Base-by-base conservation (phyloP, 2,888 invertebrate species). In the Tipula lateralis region DNA sequence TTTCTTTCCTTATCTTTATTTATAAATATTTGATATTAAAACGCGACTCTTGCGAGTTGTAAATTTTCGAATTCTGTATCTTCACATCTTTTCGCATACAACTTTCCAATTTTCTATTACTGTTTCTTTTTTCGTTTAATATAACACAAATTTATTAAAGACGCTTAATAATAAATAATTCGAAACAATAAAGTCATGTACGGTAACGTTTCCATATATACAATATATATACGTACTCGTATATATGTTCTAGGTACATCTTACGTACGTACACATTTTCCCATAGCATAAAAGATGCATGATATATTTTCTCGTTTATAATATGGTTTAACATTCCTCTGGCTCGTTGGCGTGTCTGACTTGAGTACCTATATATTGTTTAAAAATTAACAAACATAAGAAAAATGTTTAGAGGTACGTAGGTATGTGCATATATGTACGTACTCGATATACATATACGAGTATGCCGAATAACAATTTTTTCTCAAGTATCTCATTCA, bases 1-100 rank as follows among this genome's bases (percentile, higher is more conserved):
- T 66, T 66, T 9, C 24, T 66, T 66, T 66, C 7, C 66, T 66
- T 66, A 66, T 66, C 66, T 66, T 66, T 66, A 9, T 24, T 0
- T 66, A 66, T 66, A 66, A 66, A 66, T 66, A 66, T 66, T 66
- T 66, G 66, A 66, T 66, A 66, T 66, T 66, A 66, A 66, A 66
- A 66, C 66, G 24, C 24, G 66, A 66, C 66, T 66, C 66, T 66
- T 66, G 66, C 24, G 66, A 66, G 66, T 66, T 66, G 66, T 66
- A 66, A 66, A 66, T 66, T 66, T 66, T 24, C 66, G 1, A 50
- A 50, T 7, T 50, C 19, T 19, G 19, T 50, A 50, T 50, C 19
- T 66, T 66, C 12, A 66, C 12, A 24, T 66, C 9, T 66, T 19
- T 19, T 66, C 24, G 66, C 24, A 66, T 66, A 39, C 13, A 66